These are phyloP conservation scores for Hypsopygia costalis DNA, from an alignment of 2,888 invertebrate genomes.

Conservation along the genomic window DNA sequence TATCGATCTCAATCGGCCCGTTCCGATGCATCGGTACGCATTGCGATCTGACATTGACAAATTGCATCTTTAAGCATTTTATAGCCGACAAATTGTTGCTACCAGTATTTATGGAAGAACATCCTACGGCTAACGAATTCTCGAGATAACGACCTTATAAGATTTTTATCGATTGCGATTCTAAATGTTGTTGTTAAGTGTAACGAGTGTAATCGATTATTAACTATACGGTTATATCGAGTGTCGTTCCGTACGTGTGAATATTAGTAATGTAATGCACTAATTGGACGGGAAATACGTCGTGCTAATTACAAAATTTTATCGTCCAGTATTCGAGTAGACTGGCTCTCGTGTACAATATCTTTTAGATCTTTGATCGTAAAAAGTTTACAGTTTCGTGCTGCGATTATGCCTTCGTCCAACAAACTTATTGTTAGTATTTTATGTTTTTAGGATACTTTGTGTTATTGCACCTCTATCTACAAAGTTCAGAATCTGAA, in stretches of 20 bases:
- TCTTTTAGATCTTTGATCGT: constrained; percentile 2
- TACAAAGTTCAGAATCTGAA: too few relatives aligned
- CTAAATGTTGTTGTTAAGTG: constrained; percentile 31
- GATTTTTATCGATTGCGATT: constrained; percentile 29
- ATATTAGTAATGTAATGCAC: constrained; percentile 19
- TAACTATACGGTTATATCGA: constrained; percentile 21
- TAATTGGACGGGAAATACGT: constrained; percentile 14
- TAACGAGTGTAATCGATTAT: constrained; percentile 27
- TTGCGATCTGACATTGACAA: constrained; percentile 67
- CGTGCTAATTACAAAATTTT: not conserved
- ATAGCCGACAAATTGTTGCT: constrained; percentile 69
- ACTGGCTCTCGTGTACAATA: not conserved
- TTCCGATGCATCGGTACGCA: constrained; percentile 62
- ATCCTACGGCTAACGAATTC: constrained; percentile 35
- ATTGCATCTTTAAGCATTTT: constrained; percentile 60
- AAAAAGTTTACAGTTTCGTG: constrained; percentile 1
- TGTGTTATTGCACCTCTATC: too few relatives aligned
- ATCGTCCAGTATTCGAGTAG: not conserved
- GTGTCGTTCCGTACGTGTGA: constrained; percentile 22
- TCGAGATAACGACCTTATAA: constrained; percentile 29
- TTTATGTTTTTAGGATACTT: too few relatives aligned
- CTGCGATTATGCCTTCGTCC: too few relatives aligned
- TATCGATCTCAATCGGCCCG: constrained; percentile 65
- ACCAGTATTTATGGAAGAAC: constrained; percentile 52
- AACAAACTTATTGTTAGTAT: too few relatives aligned